phyloP scores from a whole-genome alignment of 2,797 vertebrate species.

The Enoplosus armatus region DNA sequence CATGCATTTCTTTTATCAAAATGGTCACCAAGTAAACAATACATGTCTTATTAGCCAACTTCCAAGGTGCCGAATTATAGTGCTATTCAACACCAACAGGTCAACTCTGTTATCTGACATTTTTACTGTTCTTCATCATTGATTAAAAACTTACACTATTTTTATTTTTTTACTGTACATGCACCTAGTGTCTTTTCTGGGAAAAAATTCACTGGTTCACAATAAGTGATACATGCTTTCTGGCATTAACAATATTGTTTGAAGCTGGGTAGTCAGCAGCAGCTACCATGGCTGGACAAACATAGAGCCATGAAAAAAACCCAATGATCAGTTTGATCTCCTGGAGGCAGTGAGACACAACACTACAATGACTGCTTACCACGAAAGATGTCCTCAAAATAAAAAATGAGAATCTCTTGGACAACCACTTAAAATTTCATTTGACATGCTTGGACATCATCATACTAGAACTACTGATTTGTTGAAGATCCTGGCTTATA shows the following conservation, averaged over 20 bases:
- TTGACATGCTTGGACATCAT: conserved; percentile 20
- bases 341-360: conserved; percentile 11
- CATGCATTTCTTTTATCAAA: not conserved
- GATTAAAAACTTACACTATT: conserved; percentile 25
- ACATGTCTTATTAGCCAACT: no score
- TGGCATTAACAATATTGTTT: conserved; percentile 42
- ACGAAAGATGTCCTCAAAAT: conserved; percentile 17
- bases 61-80: not conserved
- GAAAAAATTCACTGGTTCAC: conserved; percentile 46
- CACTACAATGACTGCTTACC: not conserved
- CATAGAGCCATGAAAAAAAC: not conserved
- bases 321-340: conserved; percentile 16
- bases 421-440: conserved; percentile 37
- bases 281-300: conserved; percentile 20
- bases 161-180: conserved; percentile 37
- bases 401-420: conserved; percentile 1
- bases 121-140: conserved; percentile 6
- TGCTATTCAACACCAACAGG: not conserved
- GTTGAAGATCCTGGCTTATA: conserved; percentile 29
- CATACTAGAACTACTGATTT: conserved; percentile 16
- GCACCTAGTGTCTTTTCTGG: conserved; percentile 34
- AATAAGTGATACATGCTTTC: conserved; percentile 66
- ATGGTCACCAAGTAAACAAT: not conserved
- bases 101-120: conserved; percentile 1
- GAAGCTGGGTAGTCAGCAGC: conserved; percentile 35